Evolutionary conservation across 1,140 invertebrate species (phyloP).

Genomic region (Palaemon carinicauda): DNA sequence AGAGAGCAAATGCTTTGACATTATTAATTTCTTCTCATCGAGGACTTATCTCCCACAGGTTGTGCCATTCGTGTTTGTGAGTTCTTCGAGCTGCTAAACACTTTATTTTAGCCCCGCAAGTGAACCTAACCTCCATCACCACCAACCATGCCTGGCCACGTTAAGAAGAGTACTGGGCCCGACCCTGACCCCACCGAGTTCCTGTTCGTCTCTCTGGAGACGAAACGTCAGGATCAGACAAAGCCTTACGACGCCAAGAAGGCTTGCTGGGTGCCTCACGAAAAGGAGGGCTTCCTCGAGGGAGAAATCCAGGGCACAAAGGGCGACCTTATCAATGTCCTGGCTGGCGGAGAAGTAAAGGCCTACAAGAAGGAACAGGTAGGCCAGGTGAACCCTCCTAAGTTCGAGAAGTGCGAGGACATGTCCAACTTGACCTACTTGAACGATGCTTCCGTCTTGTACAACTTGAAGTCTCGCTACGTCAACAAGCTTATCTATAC

Average conservation of each 20-base stretch:
- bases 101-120: neutral
- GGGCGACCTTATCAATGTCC: constrained; percentile 49
- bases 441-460: constrained; percentile 64
- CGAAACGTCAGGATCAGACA: constrained; percentile 44
- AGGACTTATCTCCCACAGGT: neutral
- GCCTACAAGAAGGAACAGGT: constrained; percentile 50
- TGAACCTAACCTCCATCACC: neutral
- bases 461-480: constrained; percentile 70
- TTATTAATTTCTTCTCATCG: neutral
- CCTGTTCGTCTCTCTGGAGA: constrained; percentile 43
- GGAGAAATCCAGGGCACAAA: constrained; percentile 41
- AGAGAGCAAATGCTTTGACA: no score
- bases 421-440: constrained; percentile 56
- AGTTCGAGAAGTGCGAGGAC: constrained; percentile 51
- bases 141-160: constrained; percentile 50
- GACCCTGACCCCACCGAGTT: constrained; percentile 46
- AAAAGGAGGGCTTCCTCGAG: constrained; percentile 43
- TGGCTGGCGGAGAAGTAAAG: constrained; percentile 46
- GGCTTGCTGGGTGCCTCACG: constrained; percentile 43
- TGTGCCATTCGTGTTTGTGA: constrained; percentile 14
- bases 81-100: constrained; percentile 37
- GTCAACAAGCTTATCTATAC: constrained; percentile 40
- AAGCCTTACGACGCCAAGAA: constrained; percentile 53
- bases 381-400: constrained; percentile 58
- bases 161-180: constrained; percentile 36